Base-by-base conservation (phyloP, 1,140 invertebrate genomes). In the Lordiphosa stackelbergi region DNA sequence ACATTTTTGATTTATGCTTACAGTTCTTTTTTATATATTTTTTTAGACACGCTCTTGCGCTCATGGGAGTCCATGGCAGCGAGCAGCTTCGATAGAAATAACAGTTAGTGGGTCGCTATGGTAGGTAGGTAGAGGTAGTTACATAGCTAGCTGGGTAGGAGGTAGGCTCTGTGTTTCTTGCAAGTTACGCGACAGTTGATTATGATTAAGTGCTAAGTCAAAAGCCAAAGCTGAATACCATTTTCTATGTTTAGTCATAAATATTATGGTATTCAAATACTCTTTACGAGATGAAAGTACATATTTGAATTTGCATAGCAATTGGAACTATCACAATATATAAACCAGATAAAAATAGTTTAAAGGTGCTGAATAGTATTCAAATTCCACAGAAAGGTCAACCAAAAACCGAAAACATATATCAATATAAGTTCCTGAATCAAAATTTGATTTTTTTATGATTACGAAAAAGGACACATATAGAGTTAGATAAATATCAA, bases 151-250 rank as follows among this genome's bases (percentile, higher is more conserved):
- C 19, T 53, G 45, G 48, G 36, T 72, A 65, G 61, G 60, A 78
- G 70, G 66, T 61, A 74, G 73, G 69, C 73, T 31, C 28, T 12
- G 13, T 49, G 47, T 49, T 16, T 41, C 49, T 83, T 83, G 63
- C 55, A 73, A 62, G 72, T 85, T 70, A 43, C 64, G 73, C 73
- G 83, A 77, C 83, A 85, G 75, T 85, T 85, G 83, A 83, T 85
- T 85, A 85, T 85, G 83, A 85, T 85, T 77, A 85, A 85, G 83
- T 85, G 83, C 58, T 72, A 68, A 77, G 75, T 62, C 66, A 65
- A 54, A 60, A 74, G 75, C 54, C 45, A 71, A 47, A 52, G 60
- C 46, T 41, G 63, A 69, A 75, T 75, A 61, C 54, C 66, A 38
- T 51, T 51, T 51, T 22, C 48, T 10, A 38, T 51, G 22, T 38